Base-by-base conservation (phyloP, 2,888 invertebrate genomes). In the Tetragonisca angustula region DNA sequence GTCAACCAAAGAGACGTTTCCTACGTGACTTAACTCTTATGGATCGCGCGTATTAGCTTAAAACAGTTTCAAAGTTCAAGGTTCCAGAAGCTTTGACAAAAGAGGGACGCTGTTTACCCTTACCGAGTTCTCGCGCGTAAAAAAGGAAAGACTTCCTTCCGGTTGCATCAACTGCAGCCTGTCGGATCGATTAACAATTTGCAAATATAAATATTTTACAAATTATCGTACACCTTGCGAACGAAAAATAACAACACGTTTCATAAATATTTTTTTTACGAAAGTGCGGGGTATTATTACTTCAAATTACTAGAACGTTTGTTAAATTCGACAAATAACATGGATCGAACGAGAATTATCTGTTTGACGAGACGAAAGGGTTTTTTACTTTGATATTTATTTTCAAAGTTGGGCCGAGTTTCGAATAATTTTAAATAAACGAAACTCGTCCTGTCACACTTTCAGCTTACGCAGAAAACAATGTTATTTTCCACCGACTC, bases 31-130 rank as follows among this genome's bases (percentile, higher is more conserved):
- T 49, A 32, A 50, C 27, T 21, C n/a, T 21, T 50, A 43, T 73
- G 73, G 62, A 36, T 73, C 73, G 27, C 36, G 50, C 64, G 64
- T 32, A 64, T 64, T 73, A 52, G 32, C 50, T 73, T 73, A 64
- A 64, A 64, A 64, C 50, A 52, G 64, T 52, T 52, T 73, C 50
- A 17, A 73, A 62, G 73, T 6, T 49, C 24, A 13, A 24, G n/a
- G 59, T 19, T 59, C 62, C 32, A 32, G 50, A 36, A 50, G 50
- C 13, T 64, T 73, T 49, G 32, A 50, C 32, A 24, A 43, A 27
- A 49, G 59, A 19, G 21, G 5, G 69, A 50, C 72, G 61, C n/a
- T 61, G 61, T 49, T 49, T 49, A 21, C 21, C 21, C 9, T 62
- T 61, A n/a, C 27, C 49, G 0, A 19, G 27, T 11, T 59, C 21